Percentiles rank a stretch among this genome's conserved stretches.
These are phyloP conservation scores for Thermophis baileyi DNA, from an alignment of 2,113 vertebrate genomes.

Conservation along the genomic window DNA sequence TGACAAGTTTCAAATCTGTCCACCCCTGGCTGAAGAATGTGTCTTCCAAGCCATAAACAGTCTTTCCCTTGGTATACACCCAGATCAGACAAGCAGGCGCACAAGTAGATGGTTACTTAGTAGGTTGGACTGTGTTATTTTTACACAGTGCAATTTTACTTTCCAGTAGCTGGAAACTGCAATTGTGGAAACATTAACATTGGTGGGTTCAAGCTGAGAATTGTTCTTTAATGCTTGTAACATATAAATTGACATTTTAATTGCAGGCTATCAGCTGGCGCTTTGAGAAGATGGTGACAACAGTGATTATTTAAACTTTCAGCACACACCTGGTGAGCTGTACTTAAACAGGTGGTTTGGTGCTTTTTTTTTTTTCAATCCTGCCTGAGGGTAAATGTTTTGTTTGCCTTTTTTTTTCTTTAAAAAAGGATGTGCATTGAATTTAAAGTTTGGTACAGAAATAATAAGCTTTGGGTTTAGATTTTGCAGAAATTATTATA, in stretches of 20 bases:
- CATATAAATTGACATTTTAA: slow-evolving; percentile 28
- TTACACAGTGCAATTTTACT: slow-evolving; percentile 23
- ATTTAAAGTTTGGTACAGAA: not conserved
- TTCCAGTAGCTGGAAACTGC: slow-evolving; percentile 16
- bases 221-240: slow-evolving; percentile 10
- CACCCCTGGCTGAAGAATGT: not conserved
- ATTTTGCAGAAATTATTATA: not conserved
- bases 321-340: slow-evolving; percentile 10
- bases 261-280: slow-evolving; percentile 12
- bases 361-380: not conserved
- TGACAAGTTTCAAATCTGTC: not conserved
- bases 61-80: not conserved
- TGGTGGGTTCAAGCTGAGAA: slow-evolving; percentile 24
- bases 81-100: not conserved
- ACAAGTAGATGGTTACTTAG: slow-evolving; percentile 5
- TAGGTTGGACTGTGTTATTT: slow-evolving; percentile 27
- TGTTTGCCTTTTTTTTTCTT: not conserved
- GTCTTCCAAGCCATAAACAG: not conserved
- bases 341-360: slow-evolving; percentile 12
- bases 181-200: slow-evolving; percentile 24
- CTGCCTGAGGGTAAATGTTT: not conserved
- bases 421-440: not conserved
- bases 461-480: not conserved
- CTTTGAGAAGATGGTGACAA: slow-evolving; percentile 10
- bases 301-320: slow-evolving; percentile 25